Evolutionary conservation across 2,113 vertebrate species (phyloP).

Genomic region (Sylvia atricapilla): DNA sequence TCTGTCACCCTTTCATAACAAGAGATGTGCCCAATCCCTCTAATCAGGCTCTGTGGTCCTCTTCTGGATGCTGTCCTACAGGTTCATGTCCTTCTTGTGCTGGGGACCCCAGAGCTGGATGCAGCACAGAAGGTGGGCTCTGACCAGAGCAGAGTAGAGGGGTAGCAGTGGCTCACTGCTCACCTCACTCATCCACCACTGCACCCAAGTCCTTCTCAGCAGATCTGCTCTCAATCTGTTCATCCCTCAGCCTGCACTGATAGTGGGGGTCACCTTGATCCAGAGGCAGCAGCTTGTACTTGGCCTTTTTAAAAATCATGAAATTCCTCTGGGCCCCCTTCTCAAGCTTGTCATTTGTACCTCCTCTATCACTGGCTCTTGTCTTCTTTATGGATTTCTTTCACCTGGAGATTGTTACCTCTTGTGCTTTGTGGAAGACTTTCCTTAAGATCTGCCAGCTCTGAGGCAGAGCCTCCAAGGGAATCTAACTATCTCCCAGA

Average conservation of each 20-base stretch:
- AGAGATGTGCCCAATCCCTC: not conserved
- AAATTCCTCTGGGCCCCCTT: not conserved
- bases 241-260: not conserved
- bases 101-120: not conserved
- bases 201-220: not conserved
- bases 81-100: not conserved
- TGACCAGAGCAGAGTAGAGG: not conserved
- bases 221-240: not conserved
- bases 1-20: not conserved
- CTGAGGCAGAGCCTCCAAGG: not conserved
- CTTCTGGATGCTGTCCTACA: not conserved
- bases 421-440: not conserved
- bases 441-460: not conserved
- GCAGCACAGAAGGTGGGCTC: not conserved
- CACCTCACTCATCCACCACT: not conserved
- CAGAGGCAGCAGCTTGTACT: not conserved
- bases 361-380: not conserved
- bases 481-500: not conserved
- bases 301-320: not conserved
- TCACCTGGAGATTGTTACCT: not conserved
- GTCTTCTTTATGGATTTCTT: not conserved
- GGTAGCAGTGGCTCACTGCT: not conserved
- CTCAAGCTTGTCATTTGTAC: rapidly evolving
- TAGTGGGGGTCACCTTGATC: rapidly evolving
- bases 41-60: too few species aligned